Percentiles rank a stretch among this genome's conserved stretches.
Evolutionary conservation across 37 sponge, comb jelly and placozoan genomes (phyloP).

Genomic region (Hormiphora californensis): DNA sequence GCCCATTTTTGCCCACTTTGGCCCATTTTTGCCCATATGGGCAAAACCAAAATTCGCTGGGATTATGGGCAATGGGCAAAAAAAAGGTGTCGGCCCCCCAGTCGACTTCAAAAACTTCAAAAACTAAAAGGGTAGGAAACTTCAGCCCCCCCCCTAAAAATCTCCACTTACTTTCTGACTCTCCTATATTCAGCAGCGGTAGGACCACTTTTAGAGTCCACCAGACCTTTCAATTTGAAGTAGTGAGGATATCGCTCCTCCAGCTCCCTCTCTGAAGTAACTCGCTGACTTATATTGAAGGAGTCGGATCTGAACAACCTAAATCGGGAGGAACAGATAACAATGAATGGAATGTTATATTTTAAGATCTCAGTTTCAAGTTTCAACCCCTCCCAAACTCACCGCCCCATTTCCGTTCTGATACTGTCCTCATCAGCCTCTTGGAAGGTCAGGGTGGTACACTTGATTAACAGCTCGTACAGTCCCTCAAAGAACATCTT

Average conservation of each 20-base stretch:
- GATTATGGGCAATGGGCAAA: too few relatives aligned
- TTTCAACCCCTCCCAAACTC: background rate
- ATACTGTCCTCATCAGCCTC: constrained; percentile 21
- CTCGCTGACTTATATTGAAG: constrained; percentile 49
- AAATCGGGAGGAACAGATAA: too few relatives aligned
- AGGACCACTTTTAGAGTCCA: constrained; percentile 19
- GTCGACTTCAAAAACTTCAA: too few relatives aligned
- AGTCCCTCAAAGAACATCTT: constrained; percentile 38
- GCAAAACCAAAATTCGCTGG: too few relatives aligned
- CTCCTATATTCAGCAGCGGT: constrained; percentile 47
- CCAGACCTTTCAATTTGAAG: background rate
- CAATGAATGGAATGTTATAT: too few relatives aligned
- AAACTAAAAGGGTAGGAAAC: too few relatives aligned
- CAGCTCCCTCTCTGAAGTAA: constrained; percentile 6
- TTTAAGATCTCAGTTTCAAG: too few relatives aligned
- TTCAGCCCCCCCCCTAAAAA: too few relatives aligned
- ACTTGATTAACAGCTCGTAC: background rate
- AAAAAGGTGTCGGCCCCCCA: too few relatives aligned
- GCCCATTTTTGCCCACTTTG: too few relatives aligned
- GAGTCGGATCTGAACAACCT: constrained; percentile 51
- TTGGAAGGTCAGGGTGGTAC: constrained; percentile 12
- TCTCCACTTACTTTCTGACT: constrained; percentile 9
- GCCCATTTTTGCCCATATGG: too few relatives aligned
- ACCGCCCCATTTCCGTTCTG: constrained; percentile 25
- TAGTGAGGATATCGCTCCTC: constrained; percentile 41